Conservation (phyloP, 2,113 vertebrate species). For the Noturus placidus region DNA sequence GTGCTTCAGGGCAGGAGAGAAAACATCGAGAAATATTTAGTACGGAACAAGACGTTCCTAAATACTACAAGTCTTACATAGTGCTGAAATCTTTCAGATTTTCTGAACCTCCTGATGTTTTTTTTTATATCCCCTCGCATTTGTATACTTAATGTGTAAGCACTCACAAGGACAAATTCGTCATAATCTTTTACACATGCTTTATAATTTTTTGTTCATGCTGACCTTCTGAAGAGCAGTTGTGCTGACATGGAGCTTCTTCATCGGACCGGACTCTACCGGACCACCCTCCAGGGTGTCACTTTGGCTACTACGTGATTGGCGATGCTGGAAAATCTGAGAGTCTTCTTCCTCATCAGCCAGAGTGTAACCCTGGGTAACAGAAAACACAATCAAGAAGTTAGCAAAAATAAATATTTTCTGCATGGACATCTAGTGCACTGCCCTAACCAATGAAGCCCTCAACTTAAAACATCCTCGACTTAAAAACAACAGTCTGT, state of each 20-base stretch:
- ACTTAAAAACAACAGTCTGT: constrained; percentile 42
- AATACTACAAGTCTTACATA: neutral
- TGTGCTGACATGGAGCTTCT: constrained; percentile 97
- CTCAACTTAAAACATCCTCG: neutral
- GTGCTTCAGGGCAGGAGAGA: neutral
- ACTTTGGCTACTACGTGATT: constrained; percentile 83
- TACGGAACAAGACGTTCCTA: neutral
- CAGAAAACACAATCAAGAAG: neutral
- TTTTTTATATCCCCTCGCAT: neutral
- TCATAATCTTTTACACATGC: neutral
- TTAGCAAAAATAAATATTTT: constrained; percentile 31
- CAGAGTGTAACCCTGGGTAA: constrained; percentile 89
- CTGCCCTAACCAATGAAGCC: neutral
- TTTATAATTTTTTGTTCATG: neutral
- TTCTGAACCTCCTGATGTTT: neutral
- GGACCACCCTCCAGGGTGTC: constrained; percentile 85
- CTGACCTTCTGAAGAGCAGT: constrained; percentile 95
- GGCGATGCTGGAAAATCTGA: constrained; percentile 91
- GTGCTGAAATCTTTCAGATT: neutral
- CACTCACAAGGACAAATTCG: neutral
- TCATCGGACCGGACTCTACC: constrained; percentile 94
- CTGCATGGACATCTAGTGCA: constrained; percentile 13
- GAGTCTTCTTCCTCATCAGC: constrained; percentile 97
- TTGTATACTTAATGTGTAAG: neutral
- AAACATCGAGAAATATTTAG: neutral